Evolutionary conservation across 1,140 invertebrate species (phyloP).

Genomic region (Calephelis nemesis): DNA sequence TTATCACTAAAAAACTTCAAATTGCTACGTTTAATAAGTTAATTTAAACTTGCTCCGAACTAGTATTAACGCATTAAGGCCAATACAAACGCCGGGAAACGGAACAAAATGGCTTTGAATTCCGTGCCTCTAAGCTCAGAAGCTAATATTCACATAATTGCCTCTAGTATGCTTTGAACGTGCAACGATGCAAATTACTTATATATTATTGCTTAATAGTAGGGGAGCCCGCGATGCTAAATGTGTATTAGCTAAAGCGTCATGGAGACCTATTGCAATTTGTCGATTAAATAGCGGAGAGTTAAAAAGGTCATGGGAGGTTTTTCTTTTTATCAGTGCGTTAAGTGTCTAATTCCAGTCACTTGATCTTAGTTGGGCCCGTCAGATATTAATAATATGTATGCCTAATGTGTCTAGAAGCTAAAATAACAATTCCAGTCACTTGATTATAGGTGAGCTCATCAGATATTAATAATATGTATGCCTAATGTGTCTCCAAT

Average conservation of each 20-base stretch:
- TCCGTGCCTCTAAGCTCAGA: background rate
- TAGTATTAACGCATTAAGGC: conserved; percentile 1
- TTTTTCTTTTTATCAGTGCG: no score
- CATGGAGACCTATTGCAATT: background rate
- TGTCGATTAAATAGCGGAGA: background rate
- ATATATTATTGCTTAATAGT: conserved; percentile 7
- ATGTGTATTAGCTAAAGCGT: no score
- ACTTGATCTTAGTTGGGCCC: no score
- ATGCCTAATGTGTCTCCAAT: no score
- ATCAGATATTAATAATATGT: no score
- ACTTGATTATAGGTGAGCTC: no score
- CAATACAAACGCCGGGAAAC: background rate
- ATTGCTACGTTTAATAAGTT: background rate
- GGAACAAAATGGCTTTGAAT: conserved; percentile 6
- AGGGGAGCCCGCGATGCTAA: no score
- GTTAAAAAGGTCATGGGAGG: no score
- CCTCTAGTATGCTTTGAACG: conserved; percentile 7
- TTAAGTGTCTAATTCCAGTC: no score
- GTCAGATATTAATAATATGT: no score
- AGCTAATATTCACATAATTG: conserved; percentile 14
- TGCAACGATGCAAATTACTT: conserved; percentile 11
- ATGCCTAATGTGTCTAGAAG: no score
- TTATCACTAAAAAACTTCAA: background rate
- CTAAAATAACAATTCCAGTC: no score
- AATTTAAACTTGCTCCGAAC: background rate